Evolutionary conservation across 2,888 invertebrate species (phyloP).

Genomic region (Notocelia uddmanniana): DNA sequence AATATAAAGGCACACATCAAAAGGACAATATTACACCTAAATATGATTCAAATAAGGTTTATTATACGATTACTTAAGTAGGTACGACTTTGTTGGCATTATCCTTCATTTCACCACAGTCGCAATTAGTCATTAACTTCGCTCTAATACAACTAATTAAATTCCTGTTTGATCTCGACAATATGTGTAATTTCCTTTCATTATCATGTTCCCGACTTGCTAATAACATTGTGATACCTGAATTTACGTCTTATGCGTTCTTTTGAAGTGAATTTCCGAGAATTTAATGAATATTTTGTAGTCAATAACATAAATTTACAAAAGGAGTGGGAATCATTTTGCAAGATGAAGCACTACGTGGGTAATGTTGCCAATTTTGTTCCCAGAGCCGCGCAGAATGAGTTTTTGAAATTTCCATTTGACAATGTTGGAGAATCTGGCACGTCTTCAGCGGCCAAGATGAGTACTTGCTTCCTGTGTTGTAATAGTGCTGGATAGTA

Average conservation of each 20-base stretch:
- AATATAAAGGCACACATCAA: not conserved
- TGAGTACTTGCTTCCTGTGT: slow-evolving; percentile 18
- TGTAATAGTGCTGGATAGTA: slow-evolving; percentile 27
- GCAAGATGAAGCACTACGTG: slow-evolving; percentile 21
- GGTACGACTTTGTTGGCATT: not conserved
- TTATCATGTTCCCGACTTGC: not conserved
- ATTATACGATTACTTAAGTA: not conserved
- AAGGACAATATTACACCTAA: not conserved
- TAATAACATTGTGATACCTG: not conserved
- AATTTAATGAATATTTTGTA: slow-evolving; percentile 18
- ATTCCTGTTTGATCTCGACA: slow-evolving; percentile 5
- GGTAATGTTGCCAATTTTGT: slow-evolving; percentile 37
- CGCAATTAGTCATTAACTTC: slow-evolving; percentile 20
- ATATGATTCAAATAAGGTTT: not conserved
- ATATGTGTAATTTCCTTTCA: not conserved
- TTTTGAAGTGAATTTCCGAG: slow-evolving; percentile 12
- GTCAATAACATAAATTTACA: slow-evolving; percentile 18
- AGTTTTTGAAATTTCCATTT: slow-evolving; percentile 36
- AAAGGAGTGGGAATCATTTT: slow-evolving; percentile 14
- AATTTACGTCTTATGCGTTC: slow-evolving; percentile 5
- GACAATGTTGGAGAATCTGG: slow-evolving; percentile 41
- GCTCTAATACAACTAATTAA: slow-evolving; percentile 14
- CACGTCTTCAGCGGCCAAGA: slow-evolving; percentile 30
- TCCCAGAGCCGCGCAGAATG: slow-evolving; percentile 24
- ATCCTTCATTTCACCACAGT: slow-evolving; percentile 1